Percentiles rank a stretch among this genome's conserved stretches.
Conservation (phyloP, 2,113 vertebrate genomes). For the Emydocephalus ijimae region DNA sequence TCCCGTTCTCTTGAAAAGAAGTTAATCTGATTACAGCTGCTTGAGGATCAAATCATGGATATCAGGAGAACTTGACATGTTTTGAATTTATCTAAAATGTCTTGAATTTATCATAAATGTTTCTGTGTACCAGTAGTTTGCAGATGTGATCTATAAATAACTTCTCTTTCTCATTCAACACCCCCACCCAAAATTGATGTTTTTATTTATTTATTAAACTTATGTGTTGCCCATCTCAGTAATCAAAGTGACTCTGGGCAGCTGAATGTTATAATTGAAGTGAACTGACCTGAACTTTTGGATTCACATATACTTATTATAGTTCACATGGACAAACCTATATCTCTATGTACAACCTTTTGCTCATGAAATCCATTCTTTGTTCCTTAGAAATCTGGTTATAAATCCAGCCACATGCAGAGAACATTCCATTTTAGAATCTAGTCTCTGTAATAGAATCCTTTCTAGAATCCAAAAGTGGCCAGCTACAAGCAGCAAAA, state of each 20-base stretch:
- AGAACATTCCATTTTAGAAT: neutral
- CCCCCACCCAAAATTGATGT: neutral
- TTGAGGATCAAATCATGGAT: neutral
- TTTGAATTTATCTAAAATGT: neutral
- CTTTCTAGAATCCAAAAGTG: neutral
- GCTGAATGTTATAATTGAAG: slow-evolving; percentile 5
- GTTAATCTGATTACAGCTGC: neutral
- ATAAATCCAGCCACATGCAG: neutral
- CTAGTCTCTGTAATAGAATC: neutral
- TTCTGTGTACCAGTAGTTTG: neutral
- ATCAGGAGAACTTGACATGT: neutral
- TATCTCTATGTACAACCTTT: neutral
- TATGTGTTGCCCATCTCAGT: neutral
- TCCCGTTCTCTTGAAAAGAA: neutral
- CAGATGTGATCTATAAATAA: neutral
- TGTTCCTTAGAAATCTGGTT: neutral
- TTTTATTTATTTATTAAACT: neutral
- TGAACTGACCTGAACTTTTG: neutral
- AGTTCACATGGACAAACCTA: neutral
- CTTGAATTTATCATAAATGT: neutral
- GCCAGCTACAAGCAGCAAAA: neutral
- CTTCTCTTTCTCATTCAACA: neutral
- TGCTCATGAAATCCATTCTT: neutral
- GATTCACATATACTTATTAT: neutral
- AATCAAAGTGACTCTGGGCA: neutral